These are phyloP conservation scores for Morpho deidamia DNA, from an alignment of 2,888 invertebrate genomes.

Conservation along the genomic window DNA sequence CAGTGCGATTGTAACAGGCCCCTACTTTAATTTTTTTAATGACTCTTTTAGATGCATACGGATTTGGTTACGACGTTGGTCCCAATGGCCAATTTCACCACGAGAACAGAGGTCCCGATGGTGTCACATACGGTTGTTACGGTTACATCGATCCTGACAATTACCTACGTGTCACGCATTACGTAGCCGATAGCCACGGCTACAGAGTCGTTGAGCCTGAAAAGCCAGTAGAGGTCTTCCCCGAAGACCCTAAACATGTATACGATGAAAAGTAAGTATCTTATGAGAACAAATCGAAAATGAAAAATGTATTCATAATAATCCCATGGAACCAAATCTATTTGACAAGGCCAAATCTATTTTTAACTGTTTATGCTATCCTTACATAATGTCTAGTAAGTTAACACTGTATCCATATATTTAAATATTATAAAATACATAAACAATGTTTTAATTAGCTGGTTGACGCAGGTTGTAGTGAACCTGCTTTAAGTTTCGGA, in stretches of 20 bases:
- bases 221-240: slow-evolving; percentile 82
- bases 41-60: slow-evolving; percentile 80
- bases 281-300: background rate
- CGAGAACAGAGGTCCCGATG: slow-evolving; percentile 86
- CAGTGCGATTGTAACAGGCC: too few species aligned
- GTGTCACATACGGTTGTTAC: slow-evolving; percentile 89
- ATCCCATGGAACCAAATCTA: too few species aligned
- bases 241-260: slow-evolving; percentile 59
- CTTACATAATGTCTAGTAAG: too few species aligned
- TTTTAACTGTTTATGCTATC: too few species aligned
- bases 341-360: too few species aligned
- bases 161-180: slow-evolving; percentile 83
- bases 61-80: slow-evolving; percentile 87
- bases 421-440: too few species aligned
- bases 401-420: too few species aligned
- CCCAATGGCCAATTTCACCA: slow-evolving; percentile 88
- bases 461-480: too few species aligned
- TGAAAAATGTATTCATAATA: too few species aligned
- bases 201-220: slow-evolving; percentile 85
- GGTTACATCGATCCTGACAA: slow-evolving; percentile 85
- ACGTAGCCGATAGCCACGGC: slow-evolving; percentile 87
- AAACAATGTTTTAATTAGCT: too few species aligned
- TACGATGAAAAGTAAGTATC: slow-evolving; percentile 63
- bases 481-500: too few species aligned
- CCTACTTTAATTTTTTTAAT: too few species aligned